Evolutionary conservation across 2,797 vertebrate species (phyloP).

Genomic region (Crenichthys baileyi): DNA sequence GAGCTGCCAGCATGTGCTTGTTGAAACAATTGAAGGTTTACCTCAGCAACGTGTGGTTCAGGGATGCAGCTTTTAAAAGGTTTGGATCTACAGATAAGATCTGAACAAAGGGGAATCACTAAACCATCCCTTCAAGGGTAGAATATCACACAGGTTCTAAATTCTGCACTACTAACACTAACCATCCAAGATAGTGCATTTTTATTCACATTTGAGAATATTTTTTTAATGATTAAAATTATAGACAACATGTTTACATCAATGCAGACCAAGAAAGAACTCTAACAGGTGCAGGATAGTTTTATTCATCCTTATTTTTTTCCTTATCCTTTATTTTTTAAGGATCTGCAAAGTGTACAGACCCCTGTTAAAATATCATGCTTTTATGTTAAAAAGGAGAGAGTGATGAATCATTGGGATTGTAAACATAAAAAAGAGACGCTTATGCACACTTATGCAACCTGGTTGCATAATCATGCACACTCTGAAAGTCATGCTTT

Average conservation of each 20-base stretch:
- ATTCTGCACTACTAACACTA: too few relatives aligned
- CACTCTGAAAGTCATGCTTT: neutral
- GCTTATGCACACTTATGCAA: neutral
- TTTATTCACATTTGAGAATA: neutral
- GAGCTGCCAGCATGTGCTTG: slow-evolving; percentile 64
- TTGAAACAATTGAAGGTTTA: slow-evolving; percentile 60
- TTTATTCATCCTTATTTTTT: neutral
- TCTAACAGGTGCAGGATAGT: neutral
- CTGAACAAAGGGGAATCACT: neutral
- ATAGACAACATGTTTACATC: neutral
- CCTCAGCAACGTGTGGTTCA: slow-evolving; percentile 37
- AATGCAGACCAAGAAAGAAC: neutral
- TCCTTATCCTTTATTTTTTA: too few relatives aligned
- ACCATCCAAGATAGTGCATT: neutral
- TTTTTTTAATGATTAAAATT: neutral
- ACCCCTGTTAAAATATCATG: neutral
- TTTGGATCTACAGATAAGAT: slow-evolving; percentile 12
- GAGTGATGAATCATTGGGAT: neutral
- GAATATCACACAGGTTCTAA: neutral
- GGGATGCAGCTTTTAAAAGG: slow-evolving; percentile 6
- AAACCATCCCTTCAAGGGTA: neutral
- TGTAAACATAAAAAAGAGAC: neutral
- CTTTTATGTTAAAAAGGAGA: neutral
- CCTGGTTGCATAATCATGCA: neutral
- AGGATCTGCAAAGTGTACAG: neutral